Evolutionary conservation across 2,797 vertebrate species (phyloP), one percentile per base, ranked within the genome.

Genomic region (Leptoclinus maculatus): DNA sequence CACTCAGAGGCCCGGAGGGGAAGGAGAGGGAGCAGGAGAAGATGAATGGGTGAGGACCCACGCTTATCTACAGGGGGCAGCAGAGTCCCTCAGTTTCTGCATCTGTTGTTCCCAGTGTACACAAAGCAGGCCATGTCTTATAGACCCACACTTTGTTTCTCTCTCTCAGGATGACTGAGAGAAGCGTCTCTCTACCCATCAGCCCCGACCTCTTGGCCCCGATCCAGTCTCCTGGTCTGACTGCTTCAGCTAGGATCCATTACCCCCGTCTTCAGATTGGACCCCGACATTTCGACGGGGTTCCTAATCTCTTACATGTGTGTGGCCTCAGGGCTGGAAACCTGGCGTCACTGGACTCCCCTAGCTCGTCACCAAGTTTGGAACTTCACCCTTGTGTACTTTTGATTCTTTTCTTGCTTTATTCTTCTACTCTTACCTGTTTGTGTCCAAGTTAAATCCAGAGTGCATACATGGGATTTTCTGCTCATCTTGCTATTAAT

Each of bases 21-120:
- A 91, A 25, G 96, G 96, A 21, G 96, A 95, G 0, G 96, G 95
- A 38, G 96, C 94, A 0, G 96, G 94, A 21, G 97, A 97, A 1
- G 95, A 96, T 1, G 97, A 98, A 85, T 98, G 97, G 97, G 97
- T 98, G 91, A 90, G 94, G 14, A 64, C 11, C 32, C 27, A 3
- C 53, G n/a, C 6, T 23, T 4, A 57, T 17, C 34, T 34, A 64
- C 59, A 45, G 17, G 19, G 45, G 7, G 17, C 36, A 23, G 56
- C 8, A 43, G 19, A 25, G 43, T 57, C 23, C 27, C 27, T 51
- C 53, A n/a, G 32, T 32, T 10, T 36, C 58, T 57, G 49, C 58
- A 49, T 59, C 45, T 32, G 25, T 63, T 71, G 17, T 41, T 80
- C 73, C 36, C 21, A 36, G 27, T 39, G 4, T 47, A 23, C 45